Conservation (phyloP, 2,797 vertebrate species). For the Sitta carolinensis region DNA sequence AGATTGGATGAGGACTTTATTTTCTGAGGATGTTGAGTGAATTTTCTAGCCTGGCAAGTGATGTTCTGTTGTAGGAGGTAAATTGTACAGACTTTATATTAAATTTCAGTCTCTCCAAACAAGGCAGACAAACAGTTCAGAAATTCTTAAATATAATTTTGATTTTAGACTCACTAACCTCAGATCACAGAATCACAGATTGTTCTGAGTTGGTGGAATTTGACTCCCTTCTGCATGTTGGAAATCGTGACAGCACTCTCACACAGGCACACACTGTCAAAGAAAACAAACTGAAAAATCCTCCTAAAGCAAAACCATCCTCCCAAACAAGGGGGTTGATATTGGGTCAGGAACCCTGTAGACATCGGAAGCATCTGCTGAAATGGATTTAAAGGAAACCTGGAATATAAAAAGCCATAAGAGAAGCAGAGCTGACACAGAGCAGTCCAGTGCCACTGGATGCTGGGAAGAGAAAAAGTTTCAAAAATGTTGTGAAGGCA, state of each 20-base stretch:
- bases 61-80: background rate
- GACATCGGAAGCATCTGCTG: background rate
- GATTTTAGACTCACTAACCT: background rate
- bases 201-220: background rate
- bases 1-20: background rate
- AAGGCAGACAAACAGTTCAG: background rate
- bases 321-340: background rate
- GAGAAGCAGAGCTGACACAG: background rate
- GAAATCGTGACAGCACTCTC: background rate
- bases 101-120: background rate
- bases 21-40: background rate
- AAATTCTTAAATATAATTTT: background rate
- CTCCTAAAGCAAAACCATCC: background rate
- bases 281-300: background rate
- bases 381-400: background rate
- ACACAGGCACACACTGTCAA: background rate
- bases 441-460: background rate
- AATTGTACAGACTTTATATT: background rate
- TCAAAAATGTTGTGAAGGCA: background rate
- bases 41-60: background rate
- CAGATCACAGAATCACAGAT: background rate
- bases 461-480: background rate
- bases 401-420: background rate
- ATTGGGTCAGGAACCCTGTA: background rate
- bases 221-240: background rate